Evolutionary conservation across 2,797 vertebrate genomes (phyloP), one percentile per base, ranked within the genome.

Genomic region (Aldrovandia affinis): DNA sequence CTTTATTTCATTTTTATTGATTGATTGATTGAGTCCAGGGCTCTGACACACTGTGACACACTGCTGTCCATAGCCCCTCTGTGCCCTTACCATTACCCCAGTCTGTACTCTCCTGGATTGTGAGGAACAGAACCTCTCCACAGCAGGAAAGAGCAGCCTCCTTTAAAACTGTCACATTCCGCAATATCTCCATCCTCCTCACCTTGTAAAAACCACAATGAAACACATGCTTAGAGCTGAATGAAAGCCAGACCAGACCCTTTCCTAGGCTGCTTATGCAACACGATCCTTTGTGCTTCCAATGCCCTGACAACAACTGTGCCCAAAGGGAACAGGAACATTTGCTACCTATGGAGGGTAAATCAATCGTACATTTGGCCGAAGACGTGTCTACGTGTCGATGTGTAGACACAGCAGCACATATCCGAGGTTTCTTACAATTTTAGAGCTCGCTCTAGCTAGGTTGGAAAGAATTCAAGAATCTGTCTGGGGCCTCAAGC

Each of bases 401-500:
- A n/a, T n/a, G n/a, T n/a, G n/a, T n/a, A n/a, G n/a, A n/a, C 36
- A 57, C 83, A 30, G 39, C 36, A 5, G 42, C 14, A 25, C 61
- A 42, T 73, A 25, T 85, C 54, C 54, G 52, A 52, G 39, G 52
- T 78, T 25, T 86, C 8, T 61, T 81, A 39, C 36, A 57, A 78
- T 59, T 78, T 33, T 82, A 81, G 82, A 86, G 77, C 42, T 28
- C 15, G 18, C 80, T 80, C 79, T 44, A 20, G 39, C 28, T 52
- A 20, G 39, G 22, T 33, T n/a, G 78, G 55, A 47, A 44, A 75
- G 25, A 75, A 77, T 86, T 36, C 85, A 88, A 84, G 61, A 73
- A 68, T 36, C 59, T 50, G 57, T 78, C 14, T 10, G 15, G 68
- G 59, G 55, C 42, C 8, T 36, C 30, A 20, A 12, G 18, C 3